Evolutionary conservation across 2,113 vertebrate species (phyloP).

Genomic region (Epinephelus fuscoguttatus): DNA sequence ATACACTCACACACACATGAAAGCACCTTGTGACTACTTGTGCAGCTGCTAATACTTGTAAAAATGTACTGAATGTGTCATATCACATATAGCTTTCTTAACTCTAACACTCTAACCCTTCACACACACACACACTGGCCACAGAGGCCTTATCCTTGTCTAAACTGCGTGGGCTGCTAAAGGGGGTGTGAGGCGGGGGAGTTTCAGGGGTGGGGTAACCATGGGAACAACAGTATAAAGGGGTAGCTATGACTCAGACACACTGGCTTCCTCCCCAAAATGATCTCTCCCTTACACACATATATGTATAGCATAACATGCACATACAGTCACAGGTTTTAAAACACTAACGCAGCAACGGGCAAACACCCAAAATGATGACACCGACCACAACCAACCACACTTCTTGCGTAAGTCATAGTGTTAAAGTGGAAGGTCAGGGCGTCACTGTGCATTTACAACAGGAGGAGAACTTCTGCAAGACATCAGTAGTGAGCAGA

Average conservation of each 20-base stretch:
- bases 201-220: constrained; percentile 63
- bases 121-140: neutral
- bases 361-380: neutral
- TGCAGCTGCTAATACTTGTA: constrained; percentile 36
- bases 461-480: constrained; percentile 1
- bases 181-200: constrained; percentile 10
- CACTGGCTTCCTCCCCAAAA: constrained; percentile 26
- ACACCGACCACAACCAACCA: neutral
- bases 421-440: constrained; percentile 3
- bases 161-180: constrained; percentile 46
- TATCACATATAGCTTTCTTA: constrained; percentile 18
- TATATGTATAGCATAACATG: neutral
- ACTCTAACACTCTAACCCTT: neutral
- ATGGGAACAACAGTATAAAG: constrained; percentile 67
- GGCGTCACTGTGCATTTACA: neutral
- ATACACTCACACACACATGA: neutral
- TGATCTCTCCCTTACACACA: constrained; percentile 1
- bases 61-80: constrained; percentile 52
- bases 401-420: neutral
- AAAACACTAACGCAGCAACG: constrained; percentile 18
- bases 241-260: constrained; percentile 70
- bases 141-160: constrained; percentile 42
- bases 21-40: constrained; percentile 26
- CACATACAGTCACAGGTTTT: constrained; percentile 16
- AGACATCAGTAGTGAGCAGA: constrained; percentile 36